Evolutionary conservation across 2,797 vertebrate species (phyloP), one percentile per base, ranked within the genome.

Genomic region (Smutsia gigantea): DNA sequence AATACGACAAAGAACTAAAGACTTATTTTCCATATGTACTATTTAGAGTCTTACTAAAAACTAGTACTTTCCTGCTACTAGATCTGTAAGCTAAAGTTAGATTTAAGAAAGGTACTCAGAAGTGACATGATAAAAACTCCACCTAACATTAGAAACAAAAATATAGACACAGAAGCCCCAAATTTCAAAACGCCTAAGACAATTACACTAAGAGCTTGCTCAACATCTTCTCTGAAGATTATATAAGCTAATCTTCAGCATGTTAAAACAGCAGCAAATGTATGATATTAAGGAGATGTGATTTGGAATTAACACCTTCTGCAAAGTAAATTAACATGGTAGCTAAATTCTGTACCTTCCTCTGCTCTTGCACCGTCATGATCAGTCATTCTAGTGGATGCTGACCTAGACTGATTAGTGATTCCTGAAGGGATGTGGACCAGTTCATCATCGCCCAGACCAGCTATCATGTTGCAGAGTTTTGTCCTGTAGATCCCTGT

Each of bases 301-400:
- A 96, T 98, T 94, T 98, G 97, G 95, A 94, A 97, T 98, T 88
- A 97, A 98, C 94, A 86, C 78, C 94, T 98, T 97, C 97, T 97
- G 97, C 94, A 98, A 98, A n/a, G 97, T 53, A 98, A 94, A 78
- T 93, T 98, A 98, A 97, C 91, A 97, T 3, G 83, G 97, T 97
- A 98, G 97, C 98, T 98, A 94, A 98, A 98, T 98, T 97, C 94
- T 98, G 97, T 98, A 99, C 98, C 98, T 99, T 99, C 98, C 98
- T 99, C 98, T 98, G 99, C 98, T 99, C 98, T 98, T 98, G 98
- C 97, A 98, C 98, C 98, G 98, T 99, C 98, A 99, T 98, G 98
- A 98, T 99, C 98, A 98, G 98, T 98, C 98, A 99, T 98, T 98
- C 98, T 98, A 98, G 98, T 98, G 98, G 98, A 98, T 97, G 98